Base-by-base conservation (phyloP, 2,797 vertebrate genomes). In the Pteropus rufus region DNA sequence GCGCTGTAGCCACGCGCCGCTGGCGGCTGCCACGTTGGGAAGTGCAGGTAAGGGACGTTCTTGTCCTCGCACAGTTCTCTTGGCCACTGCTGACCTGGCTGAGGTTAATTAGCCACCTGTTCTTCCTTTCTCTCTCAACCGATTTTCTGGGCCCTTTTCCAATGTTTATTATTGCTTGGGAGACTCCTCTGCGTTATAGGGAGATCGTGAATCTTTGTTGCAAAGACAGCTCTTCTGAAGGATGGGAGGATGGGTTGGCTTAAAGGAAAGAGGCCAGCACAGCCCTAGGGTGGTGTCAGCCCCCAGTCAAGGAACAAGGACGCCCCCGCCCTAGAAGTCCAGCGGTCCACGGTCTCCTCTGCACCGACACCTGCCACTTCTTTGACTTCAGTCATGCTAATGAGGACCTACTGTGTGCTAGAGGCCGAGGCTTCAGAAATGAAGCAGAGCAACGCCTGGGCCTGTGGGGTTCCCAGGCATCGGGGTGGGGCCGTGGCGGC, bases 361-460 rank as follows among this genome's bases (percentile, higher is more conserved):
- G 60, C 24, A 10, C 62, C 2, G 24, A 26, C 23, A 26, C 21
- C 9, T 34, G 6, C 44, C 24, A 21, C 12, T 31, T 46, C 2
- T 0, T 1, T 52, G 56, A 58, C 44, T 3, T 44, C 2, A 26
- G 31, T 21, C 29, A 0, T 16, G 4, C 3, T 16, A 21, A 23
- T 1, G 24, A 62, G 23, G 67, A 81, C 60, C 58, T 69, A 18
- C 89, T 58, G 8, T 70, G 84, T 15, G 26, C 31, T 3, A 0
- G 39, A 29, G 49, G 4, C 2, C 0, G 0, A 62, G 54, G 24
- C 41, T 15, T 3, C 46, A 2, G 1, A n/a, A 3, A 0, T 7
- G n/a, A 46, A 19, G 14, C 4, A 39, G 31, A 29, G 23, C 7
- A 6, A 34, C 23, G n/a, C 70, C 36, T 0, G 23, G 29, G 12